phyloP scores from a whole-genome alignment of 2,113 vertebrate species.

The Megaleporinus macrocephalus region DNA sequence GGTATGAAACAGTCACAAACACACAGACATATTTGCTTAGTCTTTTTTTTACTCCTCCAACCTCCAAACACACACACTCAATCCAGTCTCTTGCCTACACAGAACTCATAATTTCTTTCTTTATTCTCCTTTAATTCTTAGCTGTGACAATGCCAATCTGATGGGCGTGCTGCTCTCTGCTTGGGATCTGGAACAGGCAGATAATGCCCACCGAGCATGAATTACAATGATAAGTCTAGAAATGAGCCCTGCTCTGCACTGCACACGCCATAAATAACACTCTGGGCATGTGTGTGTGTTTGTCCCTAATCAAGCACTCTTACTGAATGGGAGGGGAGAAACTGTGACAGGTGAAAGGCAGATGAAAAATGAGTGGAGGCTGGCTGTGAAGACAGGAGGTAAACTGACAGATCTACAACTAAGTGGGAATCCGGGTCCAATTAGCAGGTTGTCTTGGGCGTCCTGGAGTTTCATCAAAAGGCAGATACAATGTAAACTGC shows the following conservation, averaged over 20 bases:
- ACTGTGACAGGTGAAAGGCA: slow-evolving; percentile 16
- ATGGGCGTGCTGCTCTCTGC: slow-evolving; percentile 65
- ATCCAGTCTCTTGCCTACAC: slow-evolving; percentile 11
- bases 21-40: too few species aligned
- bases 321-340: background rate
- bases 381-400: background rate
- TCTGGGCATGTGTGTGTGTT: background rate
- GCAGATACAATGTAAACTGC: background rate
- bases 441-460: background rate
- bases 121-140: slow-evolving; percentile 68
- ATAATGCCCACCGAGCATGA: slow-evolving; percentile 71
- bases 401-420: background rate
- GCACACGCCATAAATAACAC: slow-evolving; percentile 36
- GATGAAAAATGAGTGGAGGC: background rate
- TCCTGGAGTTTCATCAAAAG: background rate
- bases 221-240: slow-evolving; percentile 57
- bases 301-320: background rate
- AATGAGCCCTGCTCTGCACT: slow-evolving; percentile 26
- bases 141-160: slow-evolving; percentile 68
- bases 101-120: slow-evolving; percentile 42
- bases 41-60: background rate
- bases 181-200: slow-evolving; percentile 70
- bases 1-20: too few species aligned
- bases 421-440: background rate
- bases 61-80: background rate